Evolutionary conservation across 2,113 vertebrate genomes (phyloP), one percentile per base, ranked within the genome.

Genomic region (Hemibagrus wyckioides): DNA sequence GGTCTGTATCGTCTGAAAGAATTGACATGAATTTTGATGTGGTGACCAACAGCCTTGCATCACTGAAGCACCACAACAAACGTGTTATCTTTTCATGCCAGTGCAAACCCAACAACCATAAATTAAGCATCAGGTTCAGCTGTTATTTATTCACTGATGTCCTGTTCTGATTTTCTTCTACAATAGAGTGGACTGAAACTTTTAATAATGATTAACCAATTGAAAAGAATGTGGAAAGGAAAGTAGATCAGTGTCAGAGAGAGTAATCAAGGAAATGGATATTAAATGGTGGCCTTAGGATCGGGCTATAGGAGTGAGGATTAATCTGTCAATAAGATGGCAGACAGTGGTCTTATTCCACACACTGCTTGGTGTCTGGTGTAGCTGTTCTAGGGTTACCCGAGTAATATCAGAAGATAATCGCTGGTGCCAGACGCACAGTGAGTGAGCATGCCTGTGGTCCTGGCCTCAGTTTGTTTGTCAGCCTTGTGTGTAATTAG

Each of bases 341-440:
- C 63, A 59, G 11, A 59, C 9, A 59, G n/a, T 56, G 75, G 59
- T 83, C 80, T 86, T 39, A 19, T 87, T 87, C 36, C 65, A 81
- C 71, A 85, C 63, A 56, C 48, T 39, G 82, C 85, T 63, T 73
- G 61, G 67, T 83, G 80, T 85, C 69, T 75, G 67, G 25, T 44
- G 63, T 86, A 83, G 36, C 44, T 19, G 5, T 69, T n/a, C 82
- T 88, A 52, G 17, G 50, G 81, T 89, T 87, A 84, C 84, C 84
- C 36, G 61, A 54, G 75, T 93, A 87, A 93, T 88, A 33, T 61
- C 41, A 73, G 79, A 94, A 96, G 95, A 95, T 92, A 89, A 91
- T 91, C 92, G 94, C 91, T 92, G 93, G 94, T 95, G 94, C 95
- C 90, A 95, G 93, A 89, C 90, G 86, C 83, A 69, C 77, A 30